These are phyloP conservation scores for Amphibalanus amphitrite DNA, from an alignment of 1,140 invertebrate species.

Conservation along the genomic window DNA sequence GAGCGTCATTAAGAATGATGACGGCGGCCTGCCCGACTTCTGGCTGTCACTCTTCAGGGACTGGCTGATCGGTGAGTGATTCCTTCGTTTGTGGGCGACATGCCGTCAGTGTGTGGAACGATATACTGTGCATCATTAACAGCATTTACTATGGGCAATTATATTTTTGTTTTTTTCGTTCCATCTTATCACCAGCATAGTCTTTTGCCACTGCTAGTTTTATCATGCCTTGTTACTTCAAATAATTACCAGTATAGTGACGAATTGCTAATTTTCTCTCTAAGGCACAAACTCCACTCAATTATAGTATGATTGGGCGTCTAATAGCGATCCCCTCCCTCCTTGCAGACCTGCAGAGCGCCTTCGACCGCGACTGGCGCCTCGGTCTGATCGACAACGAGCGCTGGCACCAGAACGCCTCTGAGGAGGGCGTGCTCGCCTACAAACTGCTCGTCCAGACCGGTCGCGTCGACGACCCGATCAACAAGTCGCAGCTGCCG, in stretches of 20 bases:
- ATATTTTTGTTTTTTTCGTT: too few species aligned
- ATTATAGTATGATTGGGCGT: too few species aligned
- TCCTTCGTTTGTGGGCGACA: too few species aligned
- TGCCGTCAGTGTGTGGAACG: too few species aligned
- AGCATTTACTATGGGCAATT: too few species aligned
- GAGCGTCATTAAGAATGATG: constrained; percentile 83
- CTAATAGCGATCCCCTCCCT: constrained; percentile 1
- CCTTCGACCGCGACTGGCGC: constrained; percentile 68
- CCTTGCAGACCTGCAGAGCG: constrained; percentile 48
- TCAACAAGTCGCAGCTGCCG: constrained; percentile 57
- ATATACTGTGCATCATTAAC: too few species aligned
- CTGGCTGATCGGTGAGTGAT: constrained; percentile 51
- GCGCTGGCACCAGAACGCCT: constrained; percentile 74
- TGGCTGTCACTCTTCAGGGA: constrained; percentile 82
- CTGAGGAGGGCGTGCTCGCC: constrained; percentile 74
- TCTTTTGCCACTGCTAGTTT: too few species aligned
- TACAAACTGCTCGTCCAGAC: constrained; percentile 92
- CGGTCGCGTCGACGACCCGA: constrained; percentile 80
- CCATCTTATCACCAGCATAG: too few species aligned
- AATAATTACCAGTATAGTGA: too few species aligned
- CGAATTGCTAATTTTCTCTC: too few species aligned
- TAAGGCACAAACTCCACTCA: too few species aligned
- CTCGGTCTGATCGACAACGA: constrained; percentile 62
- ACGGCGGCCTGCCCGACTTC: constrained; percentile 78
- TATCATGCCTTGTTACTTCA: too few species aligned